These are phyloP conservation scores for Crotalus helleri DNA, from an alignment of 2,113 vertebrate genomes.

Conservation along the genomic window DNA sequence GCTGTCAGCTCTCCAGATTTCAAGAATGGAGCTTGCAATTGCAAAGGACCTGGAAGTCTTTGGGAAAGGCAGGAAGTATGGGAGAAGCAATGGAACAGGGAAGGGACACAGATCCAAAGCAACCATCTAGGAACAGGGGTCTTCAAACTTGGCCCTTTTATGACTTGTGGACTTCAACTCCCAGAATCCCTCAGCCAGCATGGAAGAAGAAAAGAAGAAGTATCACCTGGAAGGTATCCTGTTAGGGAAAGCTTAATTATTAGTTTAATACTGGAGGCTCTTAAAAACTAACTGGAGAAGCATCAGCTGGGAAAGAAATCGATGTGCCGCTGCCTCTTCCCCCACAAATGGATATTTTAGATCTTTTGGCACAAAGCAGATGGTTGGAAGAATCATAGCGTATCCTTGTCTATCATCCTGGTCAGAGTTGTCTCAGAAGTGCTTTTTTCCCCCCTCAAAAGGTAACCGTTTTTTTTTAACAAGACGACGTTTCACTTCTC, in stretches of 20 bases:
- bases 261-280: background rate
- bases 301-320: background rate
- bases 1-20: background rate
- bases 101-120: background rate
- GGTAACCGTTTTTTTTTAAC: too few relatives aligned
- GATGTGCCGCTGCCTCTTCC: background rate
- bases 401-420: background rate
- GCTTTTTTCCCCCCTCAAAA: too few relatives aligned
- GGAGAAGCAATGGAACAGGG: background rate
- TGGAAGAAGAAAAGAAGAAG: background rate
- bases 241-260: background rate
- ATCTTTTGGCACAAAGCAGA: background rate
- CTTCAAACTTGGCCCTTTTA: too few relatives aligned
- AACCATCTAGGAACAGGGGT: background rate
- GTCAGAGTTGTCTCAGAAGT: background rate
- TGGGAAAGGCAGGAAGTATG: background rate
- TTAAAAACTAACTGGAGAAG: background rate
- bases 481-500: background rate
- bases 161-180: too few relatives aligned
- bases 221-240: background rate
- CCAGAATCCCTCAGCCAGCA: too few relatives aligned
- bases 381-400: background rate
- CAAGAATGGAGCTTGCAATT: background rate
- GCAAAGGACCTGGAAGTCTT: background rate
- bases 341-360: background rate